phyloP scores from a whole-genome alignment of 2,113 vertebrate species.

The Macroglossus sobrinus region DNA sequence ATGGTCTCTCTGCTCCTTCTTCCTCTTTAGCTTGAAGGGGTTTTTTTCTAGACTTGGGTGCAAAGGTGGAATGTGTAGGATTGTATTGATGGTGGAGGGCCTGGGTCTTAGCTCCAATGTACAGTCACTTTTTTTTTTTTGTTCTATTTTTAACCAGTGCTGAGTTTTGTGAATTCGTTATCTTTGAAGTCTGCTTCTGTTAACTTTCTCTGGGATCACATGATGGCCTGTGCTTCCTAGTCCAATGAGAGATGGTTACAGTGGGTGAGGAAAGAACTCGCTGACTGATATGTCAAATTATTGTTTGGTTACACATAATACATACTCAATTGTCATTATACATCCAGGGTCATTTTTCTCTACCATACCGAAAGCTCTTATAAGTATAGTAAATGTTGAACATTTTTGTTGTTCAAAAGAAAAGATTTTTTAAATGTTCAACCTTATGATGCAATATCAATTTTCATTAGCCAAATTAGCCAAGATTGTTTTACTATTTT shows the following conservation, averaged over 20 bases:
- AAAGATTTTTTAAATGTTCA: background rate
- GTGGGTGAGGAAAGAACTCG: background rate
- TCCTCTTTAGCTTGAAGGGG: background rate
- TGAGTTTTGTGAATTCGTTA: background rate
- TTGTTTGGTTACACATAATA: background rate
- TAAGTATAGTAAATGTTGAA: background rate
- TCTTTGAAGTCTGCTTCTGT: background rate
- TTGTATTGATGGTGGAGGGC: background rate
- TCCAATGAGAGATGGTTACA: background rate
- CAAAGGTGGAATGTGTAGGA: background rate
- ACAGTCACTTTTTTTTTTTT: background rate
- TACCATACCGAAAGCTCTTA: background rate
- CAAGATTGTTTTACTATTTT: background rate
- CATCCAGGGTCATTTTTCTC: background rate
- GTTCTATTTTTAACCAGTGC: background rate
- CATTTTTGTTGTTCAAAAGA: constrained; percentile 2
- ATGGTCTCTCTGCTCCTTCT: background rate
- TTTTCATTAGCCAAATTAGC: constrained; percentile 12
- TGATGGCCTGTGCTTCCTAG: background rate
- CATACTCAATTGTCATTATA: background rate
- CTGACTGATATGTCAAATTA: background rate
- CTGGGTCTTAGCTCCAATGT: background rate
- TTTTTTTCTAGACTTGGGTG: background rate
- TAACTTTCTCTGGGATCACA: background rate
- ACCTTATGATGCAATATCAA: background rate